phyloP scores from a whole-genome alignment of 2,113 vertebrate genomes.

The Copsychus sechellarum region DNA sequence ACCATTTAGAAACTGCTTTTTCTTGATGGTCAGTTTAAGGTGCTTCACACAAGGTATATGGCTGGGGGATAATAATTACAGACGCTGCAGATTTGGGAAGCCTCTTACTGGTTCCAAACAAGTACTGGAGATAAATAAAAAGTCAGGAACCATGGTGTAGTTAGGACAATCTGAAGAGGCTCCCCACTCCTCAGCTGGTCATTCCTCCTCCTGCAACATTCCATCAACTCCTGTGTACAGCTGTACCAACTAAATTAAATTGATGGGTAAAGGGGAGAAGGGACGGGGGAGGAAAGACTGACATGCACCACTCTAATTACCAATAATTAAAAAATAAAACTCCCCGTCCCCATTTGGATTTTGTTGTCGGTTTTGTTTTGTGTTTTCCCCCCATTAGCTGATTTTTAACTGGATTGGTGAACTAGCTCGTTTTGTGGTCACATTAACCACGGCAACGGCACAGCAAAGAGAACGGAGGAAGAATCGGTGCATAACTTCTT shows the following conservation, averaged over 20 bases:
- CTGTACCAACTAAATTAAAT: neutral
- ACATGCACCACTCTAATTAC: neutral
- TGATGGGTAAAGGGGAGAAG: neutral
- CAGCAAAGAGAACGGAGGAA: neutral
- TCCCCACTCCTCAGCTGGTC: neutral
- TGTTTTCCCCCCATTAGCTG: neutral
- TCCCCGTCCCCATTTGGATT: neutral
- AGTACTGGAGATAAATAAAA: neutral
- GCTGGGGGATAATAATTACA: neutral
- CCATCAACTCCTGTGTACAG: neutral
- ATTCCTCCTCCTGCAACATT: neutral
- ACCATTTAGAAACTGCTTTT: neutral
- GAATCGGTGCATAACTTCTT: neutral
- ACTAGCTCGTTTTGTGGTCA: neutral
- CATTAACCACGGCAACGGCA: neutral
- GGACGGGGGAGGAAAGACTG: fast-evolving
- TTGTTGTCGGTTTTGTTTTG: neutral
- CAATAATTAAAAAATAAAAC: neutral
- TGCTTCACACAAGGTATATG: neutral
- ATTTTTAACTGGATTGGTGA: neutral
- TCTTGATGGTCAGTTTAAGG: neutral
- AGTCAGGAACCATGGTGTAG: neutral
- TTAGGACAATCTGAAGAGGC: neutral
- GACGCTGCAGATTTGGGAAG: neutral
- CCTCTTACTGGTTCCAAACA: neutral